These are phyloP conservation scores for Drosophila hamatofila DNA, from an alignment of 2,888 invertebrate species.

Conservation along the genomic window DNA sequence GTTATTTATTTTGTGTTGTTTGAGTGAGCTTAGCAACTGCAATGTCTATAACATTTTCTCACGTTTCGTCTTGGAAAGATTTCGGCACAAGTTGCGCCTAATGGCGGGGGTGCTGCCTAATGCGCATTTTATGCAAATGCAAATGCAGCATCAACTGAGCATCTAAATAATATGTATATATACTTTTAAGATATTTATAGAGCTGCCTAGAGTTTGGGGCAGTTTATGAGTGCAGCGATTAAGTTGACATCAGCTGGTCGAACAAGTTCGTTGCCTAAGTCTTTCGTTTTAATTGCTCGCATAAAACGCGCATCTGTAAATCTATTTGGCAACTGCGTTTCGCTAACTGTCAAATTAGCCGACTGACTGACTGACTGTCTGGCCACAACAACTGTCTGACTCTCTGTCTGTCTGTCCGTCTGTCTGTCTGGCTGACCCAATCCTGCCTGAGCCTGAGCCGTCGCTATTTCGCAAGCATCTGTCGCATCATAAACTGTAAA, in stretches of 20 bases:
- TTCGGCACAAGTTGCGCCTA: slow-evolving; percentile 80
- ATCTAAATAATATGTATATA: not conserved
- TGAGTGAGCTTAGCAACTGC: slow-evolving; percentile 53
- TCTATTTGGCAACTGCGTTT: slow-evolving; percentile 56
- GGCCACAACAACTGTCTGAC: slow-evolving; percentile 45
- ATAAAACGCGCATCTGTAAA: slow-evolving; percentile 23
- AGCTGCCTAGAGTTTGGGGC: slow-evolving; percentile 18
- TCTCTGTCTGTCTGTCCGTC: slow-evolving; percentile 31
- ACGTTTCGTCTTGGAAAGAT: slow-evolving; percentile 80
- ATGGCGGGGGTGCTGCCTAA: slow-evolving; percentile 73
- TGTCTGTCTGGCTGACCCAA: slow-evolving; percentile 56
- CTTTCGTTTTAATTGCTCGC: slow-evolving; percentile 44
- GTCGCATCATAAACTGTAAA: slow-evolving; percentile 75
- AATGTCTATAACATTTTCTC: slow-evolving; percentile 79
- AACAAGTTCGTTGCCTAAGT: slow-evolving; percentile 72
- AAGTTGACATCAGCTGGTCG: slow-evolving; percentile 30
- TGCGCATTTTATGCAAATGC: slow-evolving; percentile 80
- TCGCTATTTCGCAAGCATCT: slow-evolving; percentile 64
- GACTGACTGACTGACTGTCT: slow-evolving; percentile 39
- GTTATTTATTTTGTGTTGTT: slow-evolving; percentile 47
- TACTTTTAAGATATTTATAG: slow-evolving; percentile 6
- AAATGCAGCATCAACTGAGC: slow-evolving; percentile 18
- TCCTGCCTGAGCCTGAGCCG: slow-evolving; percentile 38
- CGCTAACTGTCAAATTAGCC: slow-evolving; percentile 67
- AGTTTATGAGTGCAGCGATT: slow-evolving; percentile 56